These are phyloP conservation scores for Trichechus manatus DNA, from an alignment of 2,113 vertebrate species.

Conservation along the genomic window DNA sequence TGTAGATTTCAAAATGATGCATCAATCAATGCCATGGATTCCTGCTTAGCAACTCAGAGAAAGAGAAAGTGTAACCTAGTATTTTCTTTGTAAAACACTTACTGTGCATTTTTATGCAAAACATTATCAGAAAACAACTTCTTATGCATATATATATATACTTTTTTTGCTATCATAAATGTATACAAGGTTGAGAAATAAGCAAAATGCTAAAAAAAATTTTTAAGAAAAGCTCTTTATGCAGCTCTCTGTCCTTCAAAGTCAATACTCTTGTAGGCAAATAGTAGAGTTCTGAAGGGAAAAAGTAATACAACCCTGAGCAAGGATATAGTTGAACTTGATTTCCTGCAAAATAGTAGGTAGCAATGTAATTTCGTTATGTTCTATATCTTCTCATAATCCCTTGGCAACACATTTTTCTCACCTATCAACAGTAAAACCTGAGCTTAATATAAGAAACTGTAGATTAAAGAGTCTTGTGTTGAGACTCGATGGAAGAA, in stretches of 20 bases:
- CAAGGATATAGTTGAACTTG: slow-evolving; percentile 68
- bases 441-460: slow-evolving; percentile 54
- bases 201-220: not conserved
- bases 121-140: slow-evolving; percentile 69
- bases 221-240: slow-evolving; percentile 45
- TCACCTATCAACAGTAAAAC: slow-evolving; percentile 49
- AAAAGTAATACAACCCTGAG: slow-evolving; percentile 66
- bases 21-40: slow-evolving; percentile 83
- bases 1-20: slow-evolving; percentile 60
- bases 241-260: slow-evolving; percentile 69
- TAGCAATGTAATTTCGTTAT: slow-evolving; percentile 71
- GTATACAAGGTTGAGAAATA: slow-evolving; percentile 38
- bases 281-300: slow-evolving; percentile 70
- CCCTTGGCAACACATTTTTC: slow-evolving; percentile 31
- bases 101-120: slow-evolving; percentile 77
- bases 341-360: slow-evolving; percentile 61
- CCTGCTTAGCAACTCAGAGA: slow-evolving; percentile 75
- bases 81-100: slow-evolving; percentile 74
- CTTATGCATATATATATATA: slow-evolving; percentile 42
- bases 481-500: slow-evolving; percentile 42
- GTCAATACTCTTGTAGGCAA: slow-evolving; percentile 23
- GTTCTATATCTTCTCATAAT: slow-evolving; percentile 57
- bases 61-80: slow-evolving; percentile 35
- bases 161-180: not conserved
- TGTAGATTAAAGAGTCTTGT: slow-evolving; percentile 66